Percentiles rank a stretch among this genome's conserved stretches.
Evolutionary conservation across 2,113 vertebrate genomes (phyloP).

Genomic region (Mormyrus lacerda): DNA sequence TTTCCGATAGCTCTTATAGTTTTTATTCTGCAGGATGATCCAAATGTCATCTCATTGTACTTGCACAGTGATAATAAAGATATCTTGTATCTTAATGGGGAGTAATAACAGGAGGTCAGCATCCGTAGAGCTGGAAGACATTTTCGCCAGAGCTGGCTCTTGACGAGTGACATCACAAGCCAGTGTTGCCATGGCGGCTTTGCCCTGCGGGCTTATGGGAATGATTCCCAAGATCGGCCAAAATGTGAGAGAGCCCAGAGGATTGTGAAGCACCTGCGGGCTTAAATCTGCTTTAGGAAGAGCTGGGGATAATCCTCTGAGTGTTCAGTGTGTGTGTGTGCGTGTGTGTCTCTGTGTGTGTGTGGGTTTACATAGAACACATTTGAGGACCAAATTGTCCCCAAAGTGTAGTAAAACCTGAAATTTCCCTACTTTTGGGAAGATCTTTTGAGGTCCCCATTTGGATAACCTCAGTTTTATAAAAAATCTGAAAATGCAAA

Average conservation of each 20-base stretch:
- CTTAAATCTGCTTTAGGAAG: constrained; percentile 8
- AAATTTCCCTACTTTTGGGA: no score
- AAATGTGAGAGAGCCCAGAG: constrained; percentile 1
- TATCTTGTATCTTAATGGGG: neutral
- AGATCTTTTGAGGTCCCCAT: no score
- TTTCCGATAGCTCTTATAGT: neutral
- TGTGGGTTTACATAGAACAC: no score
- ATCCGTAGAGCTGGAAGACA: neutral
- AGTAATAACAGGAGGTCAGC: neutral
- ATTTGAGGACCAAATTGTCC: no score
- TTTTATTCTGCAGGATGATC: neutral
- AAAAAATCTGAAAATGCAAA: no score
- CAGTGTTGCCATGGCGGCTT: constrained; percentile 7
- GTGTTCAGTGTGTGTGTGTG: neutral
- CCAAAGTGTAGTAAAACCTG: no score
- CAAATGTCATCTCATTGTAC: neutral
- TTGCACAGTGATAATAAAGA: neutral
- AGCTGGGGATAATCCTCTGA: neutral
- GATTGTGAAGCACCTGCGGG: constrained; percentile 1
- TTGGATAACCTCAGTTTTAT: no score
- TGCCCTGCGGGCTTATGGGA: neutral
- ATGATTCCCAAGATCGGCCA: constrained; percentile 4
- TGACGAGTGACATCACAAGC: constrained; percentile 1
- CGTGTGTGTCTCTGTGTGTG: neutral
- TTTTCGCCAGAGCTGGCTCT: neutral